Evolutionary conservation across 2,797 vertebrate genomes (phyloP).

Genomic region (Anguilla obscura): DNA sequence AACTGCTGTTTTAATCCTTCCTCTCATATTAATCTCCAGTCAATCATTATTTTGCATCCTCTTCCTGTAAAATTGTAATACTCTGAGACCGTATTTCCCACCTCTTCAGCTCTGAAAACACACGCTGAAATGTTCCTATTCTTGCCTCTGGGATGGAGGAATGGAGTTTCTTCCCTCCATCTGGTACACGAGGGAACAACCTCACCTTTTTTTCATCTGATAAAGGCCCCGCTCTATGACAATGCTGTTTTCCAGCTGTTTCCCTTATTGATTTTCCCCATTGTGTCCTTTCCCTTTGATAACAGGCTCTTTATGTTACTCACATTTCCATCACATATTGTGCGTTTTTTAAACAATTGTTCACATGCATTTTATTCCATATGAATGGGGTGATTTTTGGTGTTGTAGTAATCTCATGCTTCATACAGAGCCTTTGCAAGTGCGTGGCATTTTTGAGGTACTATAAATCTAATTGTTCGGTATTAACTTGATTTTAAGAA

Average conservation of each 20-base stretch:
- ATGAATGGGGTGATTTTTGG: background rate
- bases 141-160: background rate
- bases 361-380: background rate
- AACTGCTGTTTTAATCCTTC: background rate
- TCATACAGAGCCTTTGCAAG: background rate
- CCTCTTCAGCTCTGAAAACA: background rate
- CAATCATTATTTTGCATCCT: constrained; percentile 1
- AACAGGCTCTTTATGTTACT: too few species aligned
- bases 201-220: background rate
- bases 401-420: background rate
- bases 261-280: background rate
- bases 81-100: background rate
- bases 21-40: background rate
- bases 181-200: background rate
- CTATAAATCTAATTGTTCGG: background rate
- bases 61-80: background rate
- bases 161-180: background rate
- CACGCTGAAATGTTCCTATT: background rate
- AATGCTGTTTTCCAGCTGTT: background rate
- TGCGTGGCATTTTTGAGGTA: background rate
- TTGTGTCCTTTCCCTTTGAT: background rate
- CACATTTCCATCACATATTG: background rate
- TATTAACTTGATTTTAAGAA: background rate
- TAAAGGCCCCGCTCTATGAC: background rate
- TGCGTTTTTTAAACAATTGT: background rate